Evolutionary conservation across 2,113 vertebrate genomes (phyloP).

Genomic region (Elanus axillaris): DNA sequence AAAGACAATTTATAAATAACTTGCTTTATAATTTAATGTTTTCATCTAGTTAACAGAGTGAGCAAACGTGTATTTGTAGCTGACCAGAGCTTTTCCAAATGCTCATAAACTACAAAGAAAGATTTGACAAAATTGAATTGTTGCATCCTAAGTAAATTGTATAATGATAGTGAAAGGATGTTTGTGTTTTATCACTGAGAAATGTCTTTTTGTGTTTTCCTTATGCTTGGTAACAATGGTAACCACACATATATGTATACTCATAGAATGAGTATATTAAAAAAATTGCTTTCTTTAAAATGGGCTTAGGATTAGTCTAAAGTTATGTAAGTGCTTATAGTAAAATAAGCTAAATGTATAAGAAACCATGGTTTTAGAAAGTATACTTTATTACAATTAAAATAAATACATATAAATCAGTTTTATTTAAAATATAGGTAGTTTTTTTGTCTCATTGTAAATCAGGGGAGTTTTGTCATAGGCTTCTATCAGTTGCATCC

Average conservation of each 20-base stretch:
- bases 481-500: background rate
- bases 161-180: background rate
- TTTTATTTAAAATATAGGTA: background rate
- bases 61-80: background rate
- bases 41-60: background rate
- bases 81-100: background rate
- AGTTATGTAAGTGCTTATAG: background rate
- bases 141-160: background rate
- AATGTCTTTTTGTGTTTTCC: background rate
- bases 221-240: background rate
- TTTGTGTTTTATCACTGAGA: background rate
- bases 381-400: background rate
- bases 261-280: background rate
- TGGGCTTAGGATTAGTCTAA: background rate
- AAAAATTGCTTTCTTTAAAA: background rate
- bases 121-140: background rate
- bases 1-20: background rate
- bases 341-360: background rate
- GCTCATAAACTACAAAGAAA: accelerated
- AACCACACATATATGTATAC: background rate
- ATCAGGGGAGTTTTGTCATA: background rate
- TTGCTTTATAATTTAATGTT: background rate
- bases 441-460: accelerated
- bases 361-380: background rate
- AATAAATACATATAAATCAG: background rate